Evolutionary conservation across 2,797 vertebrate species (phyloP), one percentile per base, ranked within the genome.

Genomic region (Sebastes matsubarae): DNA sequence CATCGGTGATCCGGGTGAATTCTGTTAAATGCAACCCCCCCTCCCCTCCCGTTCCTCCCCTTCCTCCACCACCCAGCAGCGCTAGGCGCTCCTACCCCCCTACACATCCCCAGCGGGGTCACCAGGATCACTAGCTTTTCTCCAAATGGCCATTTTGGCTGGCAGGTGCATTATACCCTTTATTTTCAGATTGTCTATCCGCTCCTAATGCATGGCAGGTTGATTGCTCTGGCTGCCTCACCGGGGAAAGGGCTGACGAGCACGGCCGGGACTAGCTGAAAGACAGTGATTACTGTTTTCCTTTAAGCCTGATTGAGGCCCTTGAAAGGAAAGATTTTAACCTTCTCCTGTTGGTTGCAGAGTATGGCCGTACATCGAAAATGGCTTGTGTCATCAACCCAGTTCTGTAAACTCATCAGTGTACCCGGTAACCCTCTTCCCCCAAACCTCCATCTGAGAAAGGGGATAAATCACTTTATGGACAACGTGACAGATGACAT

Each of bases 281-380:
- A 99, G 98, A 99, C 98, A 97, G 97, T 99, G 98, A 99, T 99
- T 99, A 99, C 98, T 99, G 98, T 99, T 99, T 99, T 99, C 98
- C 97, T 99, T 98, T 98, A 97, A 98, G 97, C 97, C 97, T 99
- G 98, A 99, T 99, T 99, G 98, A 99, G 98, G 98, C 97, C 98
- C 98, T 99, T 99, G 98, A 99, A 99, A 99, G 98, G 98, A 99
- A 98, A 98, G 98, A 99, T 99, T 99, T 99, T 99, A 98, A 98
- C 98, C 97, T 98, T 98, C 97, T 97, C 96, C 96, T 97, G 97
- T 97, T 97, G 96, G 96, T 97, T 96, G 97, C 97, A 96, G 97
- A 97, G 97, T 97, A 97, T 96, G 96, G 97, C 96, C 96, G 96
- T 96, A 97, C 97, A 97, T 97, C 96, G 96, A 98, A 98, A 98